phyloP scores from a whole-genome alignment of 2,113 vertebrate genomes.

The Sialia sialis region DNA sequence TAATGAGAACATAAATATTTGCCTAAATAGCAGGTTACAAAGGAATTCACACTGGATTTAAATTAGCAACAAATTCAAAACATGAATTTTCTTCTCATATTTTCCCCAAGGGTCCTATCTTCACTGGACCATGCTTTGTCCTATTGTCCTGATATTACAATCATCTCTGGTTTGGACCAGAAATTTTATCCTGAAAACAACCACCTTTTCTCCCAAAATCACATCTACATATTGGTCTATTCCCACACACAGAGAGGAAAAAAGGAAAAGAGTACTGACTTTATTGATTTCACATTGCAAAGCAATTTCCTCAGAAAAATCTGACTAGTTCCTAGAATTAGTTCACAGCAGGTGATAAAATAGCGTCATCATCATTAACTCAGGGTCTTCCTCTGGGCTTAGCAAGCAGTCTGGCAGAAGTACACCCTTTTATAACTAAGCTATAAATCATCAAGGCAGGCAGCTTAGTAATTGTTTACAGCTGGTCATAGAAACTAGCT shows the following conservation, averaged over 20 bases:
- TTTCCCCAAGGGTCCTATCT: not conserved
- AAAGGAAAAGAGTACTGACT: not conserved
- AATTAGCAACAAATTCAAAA: conserved; percentile 6
- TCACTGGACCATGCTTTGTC: not conserved
- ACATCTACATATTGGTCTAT: not conserved
- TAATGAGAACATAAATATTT: not conserved
- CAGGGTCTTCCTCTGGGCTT: conserved; percentile 40
- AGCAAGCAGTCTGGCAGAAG: conserved; percentile 28
- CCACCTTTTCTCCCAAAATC: not conserved
- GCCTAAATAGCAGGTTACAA: not conserved
- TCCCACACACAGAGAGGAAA: not conserved
- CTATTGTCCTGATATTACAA: not conserved
- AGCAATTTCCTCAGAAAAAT: conserved; percentile 32
- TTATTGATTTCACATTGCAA: conserved; percentile 30
- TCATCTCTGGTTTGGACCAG: not conserved
- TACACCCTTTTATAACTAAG: conserved; percentile 7
- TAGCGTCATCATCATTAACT: conserved; percentile 1
- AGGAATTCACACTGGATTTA: not conserved
- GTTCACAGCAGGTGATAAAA: conserved; percentile 56
- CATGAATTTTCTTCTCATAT: not conserved
- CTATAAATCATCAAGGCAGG: conserved; percentile 27
- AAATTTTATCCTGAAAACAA: not conserved
- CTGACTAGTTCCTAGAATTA: conserved; percentile 39
- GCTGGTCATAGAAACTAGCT: conserved; percentile 12
- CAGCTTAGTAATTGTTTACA: conserved; percentile 54